Base-by-base conservation (phyloP, 2,113 vertebrate genomes). In the Solenodon paradoxus region DNA sequence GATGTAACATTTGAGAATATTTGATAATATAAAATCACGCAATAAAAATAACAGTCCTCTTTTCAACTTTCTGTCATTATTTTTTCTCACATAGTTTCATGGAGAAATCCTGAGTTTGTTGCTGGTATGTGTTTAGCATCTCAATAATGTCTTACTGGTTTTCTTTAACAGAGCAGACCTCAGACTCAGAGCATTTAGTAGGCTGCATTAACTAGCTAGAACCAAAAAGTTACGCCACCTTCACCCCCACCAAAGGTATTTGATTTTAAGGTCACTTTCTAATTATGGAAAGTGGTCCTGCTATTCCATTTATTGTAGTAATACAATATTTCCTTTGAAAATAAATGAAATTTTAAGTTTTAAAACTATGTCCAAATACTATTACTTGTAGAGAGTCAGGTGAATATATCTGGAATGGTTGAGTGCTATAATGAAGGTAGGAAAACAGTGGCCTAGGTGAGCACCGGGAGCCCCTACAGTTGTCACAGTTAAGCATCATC, bases 321-420 rank as follows among this genome's bases (percentile, higher is more conserved):
- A 90, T 45, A 42, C 12, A 68, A 30, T 7, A 8, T 38, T 88
- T 82, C 51, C 22, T 45, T 91, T 53, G 59, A 77, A 94, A 94
- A 81, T 66, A 94, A 92, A 55, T 59, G 30, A 12, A 93, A 93
- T 78, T 66, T 63, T 78, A 71, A 32, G 38, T 55, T 92, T 78
- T 42, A 61, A 78, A 96, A 86, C 13, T 71, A 38, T 30, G 5
- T 63, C 26, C 90, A 63, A 69, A 32, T 13, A 55, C 12, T 35
- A 32, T 38, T 63, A 35, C 69, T 75, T 71, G 9, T 64, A 53
- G 78, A 78, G 63, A 78, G 15, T 16, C 30, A 89, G 66, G 61
- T 12, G 19, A 28, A 51, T 28, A 22, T 32, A n/a, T 4, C 30
- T 79, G 16, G 30, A 42, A 59, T 45, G 5, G n/a, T 47, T 5